Base-by-base conservation (phyloP, 2,113 vertebrate genomes). In the Alligator sinensis region DNA sequence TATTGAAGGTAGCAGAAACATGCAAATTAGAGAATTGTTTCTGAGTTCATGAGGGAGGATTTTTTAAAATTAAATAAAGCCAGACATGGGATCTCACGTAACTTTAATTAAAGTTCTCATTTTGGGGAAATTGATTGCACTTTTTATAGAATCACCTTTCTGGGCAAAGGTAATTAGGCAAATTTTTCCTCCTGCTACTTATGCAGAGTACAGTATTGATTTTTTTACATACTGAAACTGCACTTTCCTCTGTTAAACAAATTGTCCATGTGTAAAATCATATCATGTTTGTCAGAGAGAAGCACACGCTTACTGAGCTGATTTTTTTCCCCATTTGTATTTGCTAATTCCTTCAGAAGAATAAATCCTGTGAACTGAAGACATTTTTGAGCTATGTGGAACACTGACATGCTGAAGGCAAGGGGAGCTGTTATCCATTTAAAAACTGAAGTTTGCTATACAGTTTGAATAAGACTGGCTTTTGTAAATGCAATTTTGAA, bases 401-500 rank as follows among this genome's bases (percentile, higher is more conserved):
- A 62, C 2, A 34, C 12, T 70, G 27, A 82, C 85, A 28, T 76
- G 9, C 17, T 72, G 57, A 87, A 24, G 5, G 47, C 21, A 57
- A 4, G 8, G n/a, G 5, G 13, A 2, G 12, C 1, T 86, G 84
- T 86, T 80, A 91, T 18, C 59, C 47, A 15, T 28, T 54, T 60
- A 1, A 25, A 87, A 84, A 80, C 4, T 24, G 28, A 81, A 81
- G 19, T 57, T 57, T 80, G 76, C 38, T 80, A 19, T 84, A 79
- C 16, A 55, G n/a, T 24, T 30, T 78, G 17, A 21, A 13, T 34
- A 78, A n/a, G 34, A 22, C 13, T 34, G 60, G 25, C 11, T 88
- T 89, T 74, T 80, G 70, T 57, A 89, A 93, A 90, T 38, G 17
- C 3, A 77, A 13, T 64, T 82, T 84, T 88, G 27, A 80, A 54